Conservation (phyloP, 2,797 vertebrate species). For the Manis pentadactyla region DNA sequence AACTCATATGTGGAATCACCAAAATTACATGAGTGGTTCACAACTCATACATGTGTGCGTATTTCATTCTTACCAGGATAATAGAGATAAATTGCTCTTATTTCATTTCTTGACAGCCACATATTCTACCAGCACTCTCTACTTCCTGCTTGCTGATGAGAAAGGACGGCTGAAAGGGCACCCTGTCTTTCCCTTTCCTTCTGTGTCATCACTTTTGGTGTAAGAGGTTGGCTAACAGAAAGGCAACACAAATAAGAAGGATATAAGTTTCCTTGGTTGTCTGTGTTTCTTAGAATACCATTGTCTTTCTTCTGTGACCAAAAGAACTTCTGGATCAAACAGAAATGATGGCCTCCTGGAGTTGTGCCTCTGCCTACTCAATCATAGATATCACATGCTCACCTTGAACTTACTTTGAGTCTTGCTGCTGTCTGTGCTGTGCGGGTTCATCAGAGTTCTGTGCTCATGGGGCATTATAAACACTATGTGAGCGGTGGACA, state of each 20-base stretch:
- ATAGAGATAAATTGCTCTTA: neutral
- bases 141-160: neutral
- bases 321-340: neutral
- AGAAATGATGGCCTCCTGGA: neutral
- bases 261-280: neutral
- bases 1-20: neutral
- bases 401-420: neutral
- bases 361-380: neutral
- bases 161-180: neutral
- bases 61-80: neutral
- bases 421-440: neutral
- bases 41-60: neutral
- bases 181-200: neutral
- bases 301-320: neutral
- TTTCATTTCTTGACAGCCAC: neutral
- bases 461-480: neutral
- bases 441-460: neutral
- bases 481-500: fast-evolving
- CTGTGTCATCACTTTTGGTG: neutral
- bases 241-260: neutral
- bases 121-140: neutral
- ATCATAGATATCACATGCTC: neutral
- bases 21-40: neutral
- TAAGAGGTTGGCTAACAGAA: neutral
- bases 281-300: neutral